Evolutionary conservation across 1,140 invertebrate species (phyloP), one percentile per base, ranked within the genome.

Genomic region (Chlorops oryzae): DNA sequence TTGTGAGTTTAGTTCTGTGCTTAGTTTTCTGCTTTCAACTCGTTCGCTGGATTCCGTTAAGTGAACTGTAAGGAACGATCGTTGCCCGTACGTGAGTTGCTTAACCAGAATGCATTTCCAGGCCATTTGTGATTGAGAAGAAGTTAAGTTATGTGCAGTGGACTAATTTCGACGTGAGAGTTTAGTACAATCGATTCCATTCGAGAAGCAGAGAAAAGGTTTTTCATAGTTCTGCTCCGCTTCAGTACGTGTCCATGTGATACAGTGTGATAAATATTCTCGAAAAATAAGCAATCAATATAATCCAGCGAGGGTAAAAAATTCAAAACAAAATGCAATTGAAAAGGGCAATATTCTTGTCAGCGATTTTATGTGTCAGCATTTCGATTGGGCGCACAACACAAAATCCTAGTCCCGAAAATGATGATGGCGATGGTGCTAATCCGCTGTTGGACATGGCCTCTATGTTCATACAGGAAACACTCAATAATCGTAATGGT

Each of bases 371-470:
- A 32, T 72, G 67, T 55, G 54, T 59, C 3, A 63, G 67, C 46
- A 61, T 67, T 47, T 59, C 56, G 54, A 51, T 55, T 27, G 49
- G 46, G 3, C 47, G 52, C 24, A 51, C 54, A 7, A 39, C 58
- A 54, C 54, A 65, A 55, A 50, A 56, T 43, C 43, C 55, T 39
- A 37, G 45, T 18, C 24, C 42, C 23, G 54, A 56, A 12, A n/a
- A 57, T 52, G 59, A 60, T 37, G 59, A 65, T 28, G 72, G 71
- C 32, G 73, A 73, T 51, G 73, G 75, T 21, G 65, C 71, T 18
- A 80, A 76, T 60, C 78, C 79, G 2, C 62, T 81, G 23, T 46
- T 79, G 46, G 78, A 80, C 45, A 63, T 81, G 41, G 78, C 79
- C 3, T 76, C 78, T 3, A 73, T 78, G 39, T 75, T 80, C 42